phyloP scores from a whole-genome alignment of 2,113 vertebrate species.

The Anguilla rostrata region DNA sequence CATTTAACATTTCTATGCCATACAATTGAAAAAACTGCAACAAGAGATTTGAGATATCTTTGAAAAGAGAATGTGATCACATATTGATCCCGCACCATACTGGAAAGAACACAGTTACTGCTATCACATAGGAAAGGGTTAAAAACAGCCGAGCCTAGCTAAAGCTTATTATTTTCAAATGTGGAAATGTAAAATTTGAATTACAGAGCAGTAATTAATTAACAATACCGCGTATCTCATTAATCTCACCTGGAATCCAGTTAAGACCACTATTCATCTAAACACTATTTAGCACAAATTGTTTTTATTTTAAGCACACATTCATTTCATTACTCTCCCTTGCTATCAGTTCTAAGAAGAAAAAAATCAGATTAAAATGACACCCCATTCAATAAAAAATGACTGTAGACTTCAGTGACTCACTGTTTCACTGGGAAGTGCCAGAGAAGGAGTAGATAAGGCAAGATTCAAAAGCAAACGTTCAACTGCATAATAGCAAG shows the following conservation, averaged over 20 bases:
- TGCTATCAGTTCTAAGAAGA: constrained; percentile 4
- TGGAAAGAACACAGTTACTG: not conserved
- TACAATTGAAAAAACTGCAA: too few relatives aligned
- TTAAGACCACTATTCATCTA: not conserved
- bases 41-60: not conserved
- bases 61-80: not conserved
- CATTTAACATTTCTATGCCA: too few relatives aligned
- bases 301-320: not conserved
- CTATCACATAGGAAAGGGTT: not conserved
- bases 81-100: not conserved
- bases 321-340: not conserved
- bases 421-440: not conserved
- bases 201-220: not conserved
- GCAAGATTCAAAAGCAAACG: not conserved
- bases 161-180: not conserved
- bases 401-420: not conserved
- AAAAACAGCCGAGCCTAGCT: not conserved
- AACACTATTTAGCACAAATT: not conserved
- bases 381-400: not conserved
- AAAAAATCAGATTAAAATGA: constrained; percentile 17
- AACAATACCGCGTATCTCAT: constrained; percentile 1
- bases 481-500: not conserved
- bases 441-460: not conserved
- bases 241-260: not conserved
- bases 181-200: not conserved